Base-by-base conservation (phyloP, 2,888 invertebrate genomes). In the Melieria picta region DNA sequence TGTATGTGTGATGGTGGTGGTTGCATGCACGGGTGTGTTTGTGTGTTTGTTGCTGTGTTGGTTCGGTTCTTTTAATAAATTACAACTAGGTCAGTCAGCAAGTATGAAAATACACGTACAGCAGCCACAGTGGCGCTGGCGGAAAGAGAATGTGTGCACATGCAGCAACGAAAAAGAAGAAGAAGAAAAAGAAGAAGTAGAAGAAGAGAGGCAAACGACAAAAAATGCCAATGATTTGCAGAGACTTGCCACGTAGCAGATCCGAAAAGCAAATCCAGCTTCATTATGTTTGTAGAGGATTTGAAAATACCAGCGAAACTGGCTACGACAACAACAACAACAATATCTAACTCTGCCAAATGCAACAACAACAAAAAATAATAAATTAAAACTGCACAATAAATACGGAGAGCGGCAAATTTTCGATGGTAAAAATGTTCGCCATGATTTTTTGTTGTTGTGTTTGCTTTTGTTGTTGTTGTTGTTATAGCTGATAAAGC, bases 31-130 rank as follows among this genome's bases (percentile, higher is more conserved):
- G 47, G 9, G 61, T 47, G 42, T 56, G 42, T 11, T 7, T 58
- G 11, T 46, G 16, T 46, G n/a, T 58, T 55, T 13, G 57, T 63
- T 43, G 60, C n/a, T 69, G 47, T 43, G 42, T 65, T 52, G 11
- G 58, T 48, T 64, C 64, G 46, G 55, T 68, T 65, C 52, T 68
- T 72, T 72, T 74, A 65, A 72, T 72, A 72, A 70, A 73, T 72
- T 69, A 64, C 69, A 75, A 73, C 64, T 73, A 72, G 75, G 75
- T 75, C 75, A 75, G 71, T 69, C 69, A 67, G 55, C 66, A 57
- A 69, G 46, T 50, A 13, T 13, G 30, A 58, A 69, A 50, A 55
- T 65, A 60, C 57, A 58, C 45, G 67, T 7, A 30, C 61, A 61
- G 60, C 52, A 16, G 42, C 11, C 60, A n/a, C 61, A 50, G 67